Conservation (phyloP, 2,797 vertebrate species). For the Rachycentron canadum region DNA sequence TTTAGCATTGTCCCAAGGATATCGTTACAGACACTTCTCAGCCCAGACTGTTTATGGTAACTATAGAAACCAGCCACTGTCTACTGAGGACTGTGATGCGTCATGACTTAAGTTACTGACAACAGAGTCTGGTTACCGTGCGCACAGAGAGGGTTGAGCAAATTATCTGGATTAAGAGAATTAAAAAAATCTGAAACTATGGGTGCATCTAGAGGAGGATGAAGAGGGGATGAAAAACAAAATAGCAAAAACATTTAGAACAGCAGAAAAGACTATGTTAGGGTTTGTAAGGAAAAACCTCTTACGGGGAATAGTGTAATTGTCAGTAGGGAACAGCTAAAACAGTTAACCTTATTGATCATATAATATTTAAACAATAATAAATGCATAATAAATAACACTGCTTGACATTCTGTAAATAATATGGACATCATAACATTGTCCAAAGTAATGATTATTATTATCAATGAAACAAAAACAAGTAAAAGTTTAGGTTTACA, state of each 20-base stretch:
- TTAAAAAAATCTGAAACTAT: constrained; percentile 38
- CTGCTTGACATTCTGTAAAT: neutral
- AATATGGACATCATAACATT: neutral
- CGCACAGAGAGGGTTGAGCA: constrained; percentile 35
- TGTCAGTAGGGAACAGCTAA: neutral
- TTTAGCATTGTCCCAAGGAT: constrained; percentile 60
- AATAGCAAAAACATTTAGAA: neutral
- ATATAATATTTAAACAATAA: neutral
- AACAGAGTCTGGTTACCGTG: constrained; percentile 77
- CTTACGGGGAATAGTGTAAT: neutral
- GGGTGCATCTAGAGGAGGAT: neutral
- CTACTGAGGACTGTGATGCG: constrained; percentile 67
- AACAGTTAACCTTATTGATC: neutral
- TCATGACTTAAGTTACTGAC: constrained; percentile 82
- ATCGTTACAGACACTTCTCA: constrained; percentile 67
- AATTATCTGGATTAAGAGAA: constrained; percentile 62
- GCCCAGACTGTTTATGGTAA: constrained; percentile 78
- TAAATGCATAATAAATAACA: neutral
- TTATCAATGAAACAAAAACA: neutral
- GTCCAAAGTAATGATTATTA: neutral
- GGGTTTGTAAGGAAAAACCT: neutral
- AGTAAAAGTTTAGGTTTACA: neutral
- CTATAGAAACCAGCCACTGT: constrained; percentile 76
- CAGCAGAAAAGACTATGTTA: neutral
- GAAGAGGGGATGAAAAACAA: constrained; percentile 2